Conservation (phyloP, 2,113 vertebrate species). For the Probosciger aterrimus region DNA sequence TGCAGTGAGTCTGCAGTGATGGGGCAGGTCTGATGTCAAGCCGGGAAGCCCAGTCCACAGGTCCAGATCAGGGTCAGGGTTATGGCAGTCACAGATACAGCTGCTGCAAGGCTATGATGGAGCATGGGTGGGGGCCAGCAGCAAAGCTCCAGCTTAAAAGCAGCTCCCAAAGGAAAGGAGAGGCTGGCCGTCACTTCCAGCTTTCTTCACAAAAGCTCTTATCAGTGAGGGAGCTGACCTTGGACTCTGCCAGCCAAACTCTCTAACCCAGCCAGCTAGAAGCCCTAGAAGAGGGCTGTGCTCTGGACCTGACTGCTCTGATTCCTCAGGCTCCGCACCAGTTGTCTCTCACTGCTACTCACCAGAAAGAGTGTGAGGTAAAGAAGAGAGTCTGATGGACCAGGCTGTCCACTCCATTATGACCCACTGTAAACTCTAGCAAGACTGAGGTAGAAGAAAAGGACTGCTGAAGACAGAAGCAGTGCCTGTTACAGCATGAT, state of each 20-base stretch:
- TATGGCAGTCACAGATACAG: accelerated
- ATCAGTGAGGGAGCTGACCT: background rate
- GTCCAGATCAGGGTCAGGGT: background rate
- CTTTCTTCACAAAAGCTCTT: background rate
- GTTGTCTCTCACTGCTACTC: background rate
- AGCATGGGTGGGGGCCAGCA: accelerated
- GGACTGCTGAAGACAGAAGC: background rate
- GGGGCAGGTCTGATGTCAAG: background rate
- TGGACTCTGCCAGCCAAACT: background rate
- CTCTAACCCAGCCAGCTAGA: background rate
- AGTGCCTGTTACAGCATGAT: background rate
- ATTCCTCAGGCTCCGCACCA: background rate
- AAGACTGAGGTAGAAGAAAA: background rate
- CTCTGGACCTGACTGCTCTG: accelerated
- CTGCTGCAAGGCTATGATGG: background rate
- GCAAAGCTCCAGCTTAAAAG: background rate
- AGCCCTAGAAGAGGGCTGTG: background rate
- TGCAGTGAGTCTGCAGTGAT: background rate
- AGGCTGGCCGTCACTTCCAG: background rate
- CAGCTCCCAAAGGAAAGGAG: background rate
- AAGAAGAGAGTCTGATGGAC: background rate
- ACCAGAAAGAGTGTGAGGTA: background rate
- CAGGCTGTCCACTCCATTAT: background rate
- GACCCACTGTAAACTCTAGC: background rate
- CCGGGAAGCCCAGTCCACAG: background rate